Base-by-base conservation (phyloP, 2,113 vertebrate species). In the Tylochromis polylepis region DNA sequence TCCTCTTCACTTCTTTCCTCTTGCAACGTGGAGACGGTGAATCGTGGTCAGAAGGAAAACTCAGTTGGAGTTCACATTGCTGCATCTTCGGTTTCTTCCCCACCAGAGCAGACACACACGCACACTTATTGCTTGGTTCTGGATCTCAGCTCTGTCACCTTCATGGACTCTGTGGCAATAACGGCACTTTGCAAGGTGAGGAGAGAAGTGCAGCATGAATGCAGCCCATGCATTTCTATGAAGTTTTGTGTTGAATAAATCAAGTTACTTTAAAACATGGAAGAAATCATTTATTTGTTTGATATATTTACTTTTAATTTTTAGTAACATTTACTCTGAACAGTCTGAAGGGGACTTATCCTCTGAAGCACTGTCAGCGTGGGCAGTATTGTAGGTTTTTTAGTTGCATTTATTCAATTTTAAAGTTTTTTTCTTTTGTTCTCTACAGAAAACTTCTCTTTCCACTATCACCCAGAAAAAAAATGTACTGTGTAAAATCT, bases 161-260 rank as follows among this genome's bases (percentile, higher is more conserved):
- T 98, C 0, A 91, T 97, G 90, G 98, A 98, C 91, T 97, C 97
- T 0, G 96, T 97, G 86, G 96, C 96, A 59, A 91, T 97, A 87
- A 96, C 95, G 70, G 95, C 89, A 43, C 90, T 98, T 83, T 96
- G 96, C 94, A 97, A 97, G 1, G 97, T 98, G 92, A 97, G 94
- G 9, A 60, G 31, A 62, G 11, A 79, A 10, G 70, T 38, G 20
- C 70, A 2, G 24, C n/a, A 11, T n/a, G 14, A 14, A 41, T 24
- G 29, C 14, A 27, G 3, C 6, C 0, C 62, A 18, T 11, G n/a
- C 15, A 57, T 29, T n/a, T 8, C 43, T 79, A 18, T 56, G 15
- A 34, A 10, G 18, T 82, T 60, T 34, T 1, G 24, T 36, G 20
- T n/a, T 36, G 31, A 36, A 34, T 38, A 22, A 16, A 36, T 55